Evolutionary conservation across 2,888 invertebrate species (phyloP), one percentile per base, ranked within the genome.

Genomic region (Polyploca ridens): DNA sequence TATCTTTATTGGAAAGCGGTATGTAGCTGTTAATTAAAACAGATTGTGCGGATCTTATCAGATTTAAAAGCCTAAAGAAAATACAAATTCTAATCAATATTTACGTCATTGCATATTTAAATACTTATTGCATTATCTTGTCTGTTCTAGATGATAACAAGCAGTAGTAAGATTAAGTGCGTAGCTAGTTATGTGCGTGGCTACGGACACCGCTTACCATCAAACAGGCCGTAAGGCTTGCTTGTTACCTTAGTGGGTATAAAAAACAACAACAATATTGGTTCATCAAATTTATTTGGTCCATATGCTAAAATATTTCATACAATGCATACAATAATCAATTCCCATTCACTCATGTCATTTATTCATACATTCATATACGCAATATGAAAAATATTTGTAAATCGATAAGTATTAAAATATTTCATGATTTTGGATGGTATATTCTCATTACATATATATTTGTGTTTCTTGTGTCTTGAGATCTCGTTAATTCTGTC

Each of bases 281-380:
- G 33, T 65, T 63, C 58, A 66, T 68, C 67, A 38, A 74, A 72
- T 80, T 77, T 77, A 78, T 78, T 77, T 69, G 19, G 72, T 76
- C 75, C 67, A 67, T 75, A 79, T 54, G 19, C 19, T 54, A 76
- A 77, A 41, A 77, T 75, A 77, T 71, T 73, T 74, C 77, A 76
- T 78, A 80, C 78, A 81, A 77, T 78, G 79, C 77, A 76, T 77
- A 80, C 78, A 81, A 78, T 78, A 79, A 70, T 69, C 72, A 81
- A 77, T 75, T 71, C 71, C 46, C 63, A 67, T 73, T 64, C 67
- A 58, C 11, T 10, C 65, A 73, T 71, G 64, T 54, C 63, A 46
- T 46, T 46, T 11, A 49, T 67, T 67, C 60, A 66, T 65, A 66
- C 66, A 72, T 84, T 86, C 87, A 88, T 89, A 87, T 87, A 82